Evolutionary conservation across 2,113 vertebrate species (phyloP).

Genomic region (Acrocephalus arundinaceus): DNA sequence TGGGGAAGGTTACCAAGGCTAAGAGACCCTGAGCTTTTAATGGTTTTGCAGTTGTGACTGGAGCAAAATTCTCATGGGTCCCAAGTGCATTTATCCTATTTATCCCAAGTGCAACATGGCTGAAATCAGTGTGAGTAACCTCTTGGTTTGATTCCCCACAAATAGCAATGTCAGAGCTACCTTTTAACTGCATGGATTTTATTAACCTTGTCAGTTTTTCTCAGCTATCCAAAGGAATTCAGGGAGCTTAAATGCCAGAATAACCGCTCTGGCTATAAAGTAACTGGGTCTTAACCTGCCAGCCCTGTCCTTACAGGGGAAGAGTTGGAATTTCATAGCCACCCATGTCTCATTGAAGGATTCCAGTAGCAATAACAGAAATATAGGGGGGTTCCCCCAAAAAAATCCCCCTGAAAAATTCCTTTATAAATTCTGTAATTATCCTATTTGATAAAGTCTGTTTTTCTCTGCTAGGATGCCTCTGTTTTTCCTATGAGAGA

Average conservation of each 20-base stretch:
- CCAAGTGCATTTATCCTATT: background rate
- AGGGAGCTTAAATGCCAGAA: background rate
- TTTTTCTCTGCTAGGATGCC: background rate
- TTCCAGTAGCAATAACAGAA: background rate
- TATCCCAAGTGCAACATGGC: background rate
- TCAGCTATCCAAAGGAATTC: background rate
- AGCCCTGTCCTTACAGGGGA: background rate
- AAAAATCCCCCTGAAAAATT: background rate
- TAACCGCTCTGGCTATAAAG: background rate
- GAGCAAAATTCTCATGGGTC: background rate
- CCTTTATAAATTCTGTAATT: background rate
- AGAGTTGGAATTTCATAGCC: background rate
- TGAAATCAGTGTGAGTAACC: background rate
- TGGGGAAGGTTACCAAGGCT: background rate
- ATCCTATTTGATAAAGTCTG: background rate
- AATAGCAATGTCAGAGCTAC: background rate
- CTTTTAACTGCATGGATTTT: background rate
- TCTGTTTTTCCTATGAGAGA: background rate
- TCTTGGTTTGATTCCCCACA: background rate
- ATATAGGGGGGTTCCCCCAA: fast-evolving
- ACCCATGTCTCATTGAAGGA: background rate
- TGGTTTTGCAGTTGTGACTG: background rate
- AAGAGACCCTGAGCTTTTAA: background rate
- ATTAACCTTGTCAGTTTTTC: slow-evolving; percentile 2
- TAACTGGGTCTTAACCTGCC: background rate